These are phyloP conservation scores for Muscidifurax raptorellus DNA, from an alignment of 1,140 invertebrate genomes.

Conservation along the genomic window DNA sequence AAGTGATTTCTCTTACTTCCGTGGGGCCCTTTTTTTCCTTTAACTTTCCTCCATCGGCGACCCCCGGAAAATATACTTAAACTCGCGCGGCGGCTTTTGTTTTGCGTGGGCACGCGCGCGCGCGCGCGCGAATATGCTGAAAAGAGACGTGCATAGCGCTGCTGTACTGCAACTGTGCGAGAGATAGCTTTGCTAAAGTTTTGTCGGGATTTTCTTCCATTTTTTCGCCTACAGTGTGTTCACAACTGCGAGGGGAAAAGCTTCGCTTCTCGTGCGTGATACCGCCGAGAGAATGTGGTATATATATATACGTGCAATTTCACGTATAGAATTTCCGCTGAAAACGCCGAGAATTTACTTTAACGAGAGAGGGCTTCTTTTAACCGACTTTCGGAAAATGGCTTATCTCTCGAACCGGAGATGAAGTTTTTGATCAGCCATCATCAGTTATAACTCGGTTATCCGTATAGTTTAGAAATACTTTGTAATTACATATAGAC, in stretches of 20 bases:
- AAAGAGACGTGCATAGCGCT: not conserved
- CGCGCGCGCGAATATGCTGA: no score
- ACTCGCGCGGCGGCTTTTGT: slow-evolving; percentile 9
- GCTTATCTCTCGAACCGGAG: no score
- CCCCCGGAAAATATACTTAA: slow-evolving; percentile 29
- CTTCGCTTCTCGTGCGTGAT: no score
- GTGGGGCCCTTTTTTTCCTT: not conserved
- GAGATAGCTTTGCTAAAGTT: not conserved
- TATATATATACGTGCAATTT: no score
- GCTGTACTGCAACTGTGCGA: not conserved
- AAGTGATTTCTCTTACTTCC: slow-evolving; percentile 37
- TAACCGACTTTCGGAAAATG: no score
- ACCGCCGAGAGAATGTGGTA: not conserved
- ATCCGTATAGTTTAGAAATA: no score
- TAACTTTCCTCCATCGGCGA: not conserved
- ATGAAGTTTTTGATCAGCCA: no score
- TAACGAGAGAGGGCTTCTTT: no score
- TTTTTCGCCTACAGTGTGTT: not conserved
- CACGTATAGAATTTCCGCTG: not conserved
- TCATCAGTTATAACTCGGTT: no score
- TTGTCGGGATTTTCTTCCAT: not conserved
- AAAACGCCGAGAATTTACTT: no score
- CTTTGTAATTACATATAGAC: no score
- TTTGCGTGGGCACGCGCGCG: not conserved
- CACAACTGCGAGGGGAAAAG: not conserved